phyloP scores from a whole-genome alignment of 2,113 vertebrate species.

The Tringa solitaria region DNA sequence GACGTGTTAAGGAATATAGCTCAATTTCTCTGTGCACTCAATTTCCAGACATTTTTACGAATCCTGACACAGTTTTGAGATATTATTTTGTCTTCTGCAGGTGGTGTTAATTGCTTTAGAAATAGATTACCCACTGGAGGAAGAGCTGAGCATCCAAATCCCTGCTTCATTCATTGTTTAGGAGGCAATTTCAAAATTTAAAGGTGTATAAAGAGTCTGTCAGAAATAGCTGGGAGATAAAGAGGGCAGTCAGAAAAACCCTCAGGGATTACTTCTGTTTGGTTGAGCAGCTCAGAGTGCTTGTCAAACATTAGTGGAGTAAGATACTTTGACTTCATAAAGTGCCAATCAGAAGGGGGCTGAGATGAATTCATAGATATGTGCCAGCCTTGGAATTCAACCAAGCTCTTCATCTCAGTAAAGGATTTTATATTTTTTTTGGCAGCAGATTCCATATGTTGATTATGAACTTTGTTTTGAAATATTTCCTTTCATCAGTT shows the following conservation, averaged over 20 bases:
- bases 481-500: neutral
- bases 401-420: neutral
- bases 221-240: neutral
- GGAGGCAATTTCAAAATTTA: neutral
- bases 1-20: neutral
- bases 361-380: neutral
- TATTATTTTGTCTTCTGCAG: neutral
- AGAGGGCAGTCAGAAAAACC: neutral
- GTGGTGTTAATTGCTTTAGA: slow-evolving; percentile 2
- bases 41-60: neutral
- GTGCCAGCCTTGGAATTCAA: neutral
- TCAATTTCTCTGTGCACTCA: neutral
- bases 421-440: neutral
- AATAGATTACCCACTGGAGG: neutral
- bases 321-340: neutral
- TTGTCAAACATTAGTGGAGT: slow-evolving; percentile 9
- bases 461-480: neutral
- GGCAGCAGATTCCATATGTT: neutral
- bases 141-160: neutral
- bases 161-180: neutral
- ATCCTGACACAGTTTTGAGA: neutral
- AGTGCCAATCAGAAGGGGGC: neutral
- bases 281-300: neutral
- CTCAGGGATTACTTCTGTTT: neutral
- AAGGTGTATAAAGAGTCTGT: neutral